These are phyloP conservation scores for Scaptomyza polygonia DNA, from an alignment of 2,888 invertebrate genomes.

Conservation along the genomic window DNA sequence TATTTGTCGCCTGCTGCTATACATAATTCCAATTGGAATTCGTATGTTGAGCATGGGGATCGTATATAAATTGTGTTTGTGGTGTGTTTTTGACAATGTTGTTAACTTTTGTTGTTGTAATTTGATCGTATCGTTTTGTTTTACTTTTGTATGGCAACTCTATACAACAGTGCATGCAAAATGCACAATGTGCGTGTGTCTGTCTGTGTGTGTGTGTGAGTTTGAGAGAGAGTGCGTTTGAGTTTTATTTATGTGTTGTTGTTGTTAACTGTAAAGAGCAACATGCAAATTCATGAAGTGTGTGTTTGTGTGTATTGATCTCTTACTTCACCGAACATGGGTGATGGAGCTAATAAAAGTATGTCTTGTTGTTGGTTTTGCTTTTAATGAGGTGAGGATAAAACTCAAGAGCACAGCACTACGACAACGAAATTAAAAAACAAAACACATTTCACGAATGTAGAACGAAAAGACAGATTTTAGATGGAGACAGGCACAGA, in stretches of 20 bases:
- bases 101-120: background rate
- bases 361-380: background rate
- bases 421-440: conserved; percentile 38
- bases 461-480: conserved; percentile 20
- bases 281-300: conserved; percentile 24
- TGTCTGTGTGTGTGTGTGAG: background rate
- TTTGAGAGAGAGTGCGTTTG: background rate
- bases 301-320: conserved; percentile 7
- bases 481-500: conserved; percentile 11
- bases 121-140: background rate
- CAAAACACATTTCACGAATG: conserved; percentile 14
- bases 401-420: conserved; percentile 58
- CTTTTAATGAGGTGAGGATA: conserved; percentile 14
- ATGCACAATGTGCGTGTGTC: conserved; percentile 5
- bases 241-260: background rate
- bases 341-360: conserved; percentile 28
- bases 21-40: background rate
- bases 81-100: conserved; percentile 1
- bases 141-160: background rate
- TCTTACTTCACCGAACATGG: conserved; percentile 10
- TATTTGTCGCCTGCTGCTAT: background rate
- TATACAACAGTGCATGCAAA: conserved; percentile 1
- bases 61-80: background rate
- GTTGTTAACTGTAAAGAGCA: conserved; percentile 1
- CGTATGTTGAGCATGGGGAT: background rate